Conservation (phyloP, 2,797 vertebrate species). For the Pangasius macronema region DNA sequence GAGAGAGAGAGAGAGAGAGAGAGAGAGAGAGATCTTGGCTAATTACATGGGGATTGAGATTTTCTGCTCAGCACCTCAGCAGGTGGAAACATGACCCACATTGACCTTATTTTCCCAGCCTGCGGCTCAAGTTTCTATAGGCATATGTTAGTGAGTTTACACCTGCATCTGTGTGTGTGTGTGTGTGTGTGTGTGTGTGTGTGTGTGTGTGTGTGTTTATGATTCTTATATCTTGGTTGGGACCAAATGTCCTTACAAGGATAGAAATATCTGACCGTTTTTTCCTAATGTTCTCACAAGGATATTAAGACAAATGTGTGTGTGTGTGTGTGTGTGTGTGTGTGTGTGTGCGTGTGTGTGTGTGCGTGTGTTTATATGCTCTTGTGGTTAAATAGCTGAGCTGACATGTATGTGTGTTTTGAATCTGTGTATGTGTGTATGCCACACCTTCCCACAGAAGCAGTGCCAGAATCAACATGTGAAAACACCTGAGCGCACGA, state of each 20-base stretch:
- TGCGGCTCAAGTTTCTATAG: constrained; percentile 31
- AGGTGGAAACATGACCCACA: constrained; percentile 51
- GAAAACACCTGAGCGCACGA: constrained; percentile 44
- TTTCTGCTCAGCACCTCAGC: constrained; percentile 41
- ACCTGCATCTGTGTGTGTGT: not conserved
- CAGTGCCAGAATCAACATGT: constrained; percentile 51
- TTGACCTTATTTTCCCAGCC: constrained; percentile 47
- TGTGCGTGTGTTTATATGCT: not conserved
- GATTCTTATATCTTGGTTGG: not conserved
- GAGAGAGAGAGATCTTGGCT: constrained; percentile 26
- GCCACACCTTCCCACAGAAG: constrained; percentile 42
- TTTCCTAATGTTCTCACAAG: not conserved
- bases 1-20: not conserved
- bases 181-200: constrained; percentile 11
- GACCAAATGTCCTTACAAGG: not conserved
- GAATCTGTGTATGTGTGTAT: constrained; percentile 18
- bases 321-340: not conserved
- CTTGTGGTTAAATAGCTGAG: constrained; percentile 6
- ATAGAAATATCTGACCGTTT: not conserved
- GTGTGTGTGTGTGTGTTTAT: constrained; percentile 1
- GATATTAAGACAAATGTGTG: not conserved
- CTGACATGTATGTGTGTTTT: constrained; percentile 5
- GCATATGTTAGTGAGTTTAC: not conserved
- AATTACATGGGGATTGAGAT: constrained; percentile 37
- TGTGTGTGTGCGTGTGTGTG: not conserved